Evolutionary conservation across 2,113 vertebrate species (phyloP), one percentile per base, ranked within the genome.

Genomic region (Porphyrio hochstetteri): DNA sequence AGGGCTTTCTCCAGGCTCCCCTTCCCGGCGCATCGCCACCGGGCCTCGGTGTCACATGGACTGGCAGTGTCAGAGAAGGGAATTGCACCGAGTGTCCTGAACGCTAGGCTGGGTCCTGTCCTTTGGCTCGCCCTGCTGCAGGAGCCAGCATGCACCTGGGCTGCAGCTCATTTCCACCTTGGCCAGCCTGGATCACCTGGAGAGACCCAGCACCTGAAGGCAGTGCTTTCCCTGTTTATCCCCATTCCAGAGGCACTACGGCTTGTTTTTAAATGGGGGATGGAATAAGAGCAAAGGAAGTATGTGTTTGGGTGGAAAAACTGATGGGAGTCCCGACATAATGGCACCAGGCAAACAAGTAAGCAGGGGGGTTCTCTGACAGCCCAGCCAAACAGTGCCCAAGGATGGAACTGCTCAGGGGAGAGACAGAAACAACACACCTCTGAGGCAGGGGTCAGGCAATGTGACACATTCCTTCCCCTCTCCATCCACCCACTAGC

Each of bases 101-200:
- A 11, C 3, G 10, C 25, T 44, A 2, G n/a, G 5, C 16, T 35
- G 21, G 9, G 16, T 16, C 2, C 13, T 50, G 46, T 2, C 35
- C 68, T 35, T 35, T 7, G 56, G 7, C 11, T 52, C 1, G 6
- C 10, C 4, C 60, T 28, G 24, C 53, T 17, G 10, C 35, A 9
- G 50, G n/a, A 23, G 24, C 8, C 38, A 0, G 2, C 0, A 9
- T 13, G 35, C 63, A 25, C 36, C 57, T 7, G 40, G n/a, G 28
- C 11, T 28, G 68, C 0, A 0, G 27, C 46, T 29, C 9, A 0
- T 15, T 42, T 27, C 52, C 71, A 7, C 17, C 16, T 21, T 2
- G n/a, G 16, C 38, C 46, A 29, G 0, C n/a, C 16, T 27, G 44
- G 19, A 35, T 28, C 36, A 18, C 46, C 68, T 16, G 82, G 27